Percentiles rank a stretch among this genome's conserved stretches.
Evolutionary conservation across 2,113 vertebrate genomes (phyloP).

Genomic region (Cebidichthys violaceus): DNA sequence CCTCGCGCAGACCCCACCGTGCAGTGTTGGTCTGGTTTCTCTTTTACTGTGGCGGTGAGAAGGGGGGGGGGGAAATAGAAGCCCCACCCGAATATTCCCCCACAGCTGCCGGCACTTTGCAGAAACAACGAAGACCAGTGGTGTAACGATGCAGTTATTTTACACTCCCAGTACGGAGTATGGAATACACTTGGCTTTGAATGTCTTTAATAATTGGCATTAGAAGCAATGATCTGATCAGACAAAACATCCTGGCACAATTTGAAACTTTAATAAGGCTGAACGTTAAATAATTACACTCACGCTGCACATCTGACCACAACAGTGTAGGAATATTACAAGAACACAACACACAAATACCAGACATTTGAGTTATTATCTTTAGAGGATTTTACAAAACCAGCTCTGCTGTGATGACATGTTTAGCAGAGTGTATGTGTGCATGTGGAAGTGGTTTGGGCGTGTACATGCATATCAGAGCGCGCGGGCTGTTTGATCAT

Average conservation of each 20-base stretch:
- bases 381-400: neutral
- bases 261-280: neutral
- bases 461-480: neutral
- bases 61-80: neutral
- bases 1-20: neutral
- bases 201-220: neutral
- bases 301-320: no score
- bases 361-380: neutral
- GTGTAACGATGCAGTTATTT: conserved; percentile 14
- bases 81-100: conserved; percentile 68
- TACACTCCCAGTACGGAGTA: neutral
- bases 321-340: neutral
- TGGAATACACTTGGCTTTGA: neutral
- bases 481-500: neutral
- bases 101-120: conserved; percentile 32
- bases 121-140: conserved; percentile 15
- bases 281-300: neutral
- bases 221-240: neutral
- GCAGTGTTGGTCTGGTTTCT: conserved; percentile 39
- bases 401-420: neutral
- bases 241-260: no score
- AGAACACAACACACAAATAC: neutral
- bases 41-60: conserved; percentile 7
- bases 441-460: neutral
- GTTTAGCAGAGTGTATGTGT: neutral